Evolutionary conservation across 2,113 vertebrate species (phyloP).

Genomic region (Tragulus kanchil): DNA sequence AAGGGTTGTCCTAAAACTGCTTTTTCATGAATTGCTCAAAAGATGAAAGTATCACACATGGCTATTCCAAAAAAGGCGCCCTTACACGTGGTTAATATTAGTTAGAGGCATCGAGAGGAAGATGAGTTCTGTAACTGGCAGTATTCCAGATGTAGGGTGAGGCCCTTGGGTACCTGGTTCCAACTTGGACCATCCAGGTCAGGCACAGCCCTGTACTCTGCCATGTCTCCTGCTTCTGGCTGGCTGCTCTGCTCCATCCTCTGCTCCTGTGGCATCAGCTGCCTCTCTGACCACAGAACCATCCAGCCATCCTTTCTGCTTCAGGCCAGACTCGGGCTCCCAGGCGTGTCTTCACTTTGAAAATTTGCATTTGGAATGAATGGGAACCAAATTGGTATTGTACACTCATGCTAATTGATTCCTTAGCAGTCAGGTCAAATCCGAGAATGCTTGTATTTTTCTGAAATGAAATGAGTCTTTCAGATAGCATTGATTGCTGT

Average conservation of each 20-base stretch:
- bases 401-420: background rate
- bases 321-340: background rate
- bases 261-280: background rate
- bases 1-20: constrained; percentile 7
- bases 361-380: background rate
- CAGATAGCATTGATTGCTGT: background rate
- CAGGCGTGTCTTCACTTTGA: constrained; percentile 18
- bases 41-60: constrained; percentile 1
- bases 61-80: background rate
- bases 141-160: background rate
- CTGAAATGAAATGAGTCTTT: constrained; percentile 30
- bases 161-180: background rate
- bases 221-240: background rate
- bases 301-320: background rate
- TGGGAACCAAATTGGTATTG: background rate
- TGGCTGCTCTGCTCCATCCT: background rate
- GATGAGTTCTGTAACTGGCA: background rate
- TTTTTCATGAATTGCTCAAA: constrained; percentile 54
- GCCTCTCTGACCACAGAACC: background rate
- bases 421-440: background rate
- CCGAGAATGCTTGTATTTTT: constrained; percentile 3
- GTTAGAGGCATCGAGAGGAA: background rate
- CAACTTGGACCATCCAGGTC: background rate
- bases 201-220: too few species aligned
- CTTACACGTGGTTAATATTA: background rate